Conservation (phyloP, 2,888 invertebrate genomes). For the Drosophila formosana region DNA sequence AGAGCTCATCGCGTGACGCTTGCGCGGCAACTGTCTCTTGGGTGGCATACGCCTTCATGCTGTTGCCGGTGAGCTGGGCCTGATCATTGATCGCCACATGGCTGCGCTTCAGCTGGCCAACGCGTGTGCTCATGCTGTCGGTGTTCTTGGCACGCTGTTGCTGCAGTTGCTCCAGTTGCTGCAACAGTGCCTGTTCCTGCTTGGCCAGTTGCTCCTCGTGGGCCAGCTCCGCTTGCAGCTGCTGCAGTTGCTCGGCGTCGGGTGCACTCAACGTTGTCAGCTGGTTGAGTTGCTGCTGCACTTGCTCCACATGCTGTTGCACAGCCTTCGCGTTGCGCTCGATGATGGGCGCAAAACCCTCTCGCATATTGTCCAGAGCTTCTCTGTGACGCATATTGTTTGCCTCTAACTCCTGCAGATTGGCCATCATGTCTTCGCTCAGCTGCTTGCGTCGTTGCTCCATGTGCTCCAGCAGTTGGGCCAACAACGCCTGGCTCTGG, state of each 20-base stretch:
- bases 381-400: slow-evolving; percentile 73
- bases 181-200: slow-evolving; percentile 73
- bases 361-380: slow-evolving; percentile 64
- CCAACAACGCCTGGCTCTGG: slow-evolving; percentile 62
- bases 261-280: slow-evolving; percentile 56
- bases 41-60: slow-evolving; percentile 42
- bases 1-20: slow-evolving; percentile 42
- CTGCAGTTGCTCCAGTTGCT: slow-evolving; percentile 84
- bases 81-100: slow-evolving; percentile 40
- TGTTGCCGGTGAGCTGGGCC: slow-evolving; percentile 31
- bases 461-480: slow-evolving; percentile 68
- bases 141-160: slow-evolving; percentile 76
- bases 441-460: slow-evolving; percentile 62
- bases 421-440: slow-evolving; percentile 65
- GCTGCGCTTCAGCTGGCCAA: slow-evolving; percentile 69
- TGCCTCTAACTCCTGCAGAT: slow-evolving; percentile 59
- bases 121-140: slow-evolving; percentile 65
- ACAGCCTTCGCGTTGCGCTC: slow-evolving; percentile 49
- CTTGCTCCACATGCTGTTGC: slow-evolving; percentile 55
- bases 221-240: slow-evolving; percentile 55
- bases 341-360: slow-evolving; percentile 58
- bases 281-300: slow-evolving; percentile 60
- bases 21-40: slow-evolving; percentile 39
- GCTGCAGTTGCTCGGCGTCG: slow-evolving; percentile 55
- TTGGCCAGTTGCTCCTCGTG: slow-evolving; percentile 63